phyloP scores from a whole-genome alignment of 2,797 vertebrate genomes.

The Sebastiscus albofasciatus region DNA sequence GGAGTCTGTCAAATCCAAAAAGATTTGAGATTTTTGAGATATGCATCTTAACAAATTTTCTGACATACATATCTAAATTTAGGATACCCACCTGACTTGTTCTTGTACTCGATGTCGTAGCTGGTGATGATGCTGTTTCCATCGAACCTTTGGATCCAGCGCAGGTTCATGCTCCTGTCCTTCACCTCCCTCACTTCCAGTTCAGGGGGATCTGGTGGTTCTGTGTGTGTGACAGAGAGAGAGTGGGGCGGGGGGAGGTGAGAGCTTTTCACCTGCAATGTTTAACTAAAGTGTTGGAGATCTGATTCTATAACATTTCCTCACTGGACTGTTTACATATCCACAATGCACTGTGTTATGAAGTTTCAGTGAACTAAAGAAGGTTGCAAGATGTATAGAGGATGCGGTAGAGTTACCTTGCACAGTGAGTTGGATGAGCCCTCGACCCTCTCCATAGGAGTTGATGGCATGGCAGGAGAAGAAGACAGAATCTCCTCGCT shows the following conservation, averaged over 20 bases:
- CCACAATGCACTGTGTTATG: not conserved
- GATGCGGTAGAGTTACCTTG: constrained; percentile 84
- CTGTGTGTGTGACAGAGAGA: constrained; percentile 67
- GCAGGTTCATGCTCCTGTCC: constrained; percentile 96
- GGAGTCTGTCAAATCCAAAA: constrained; percentile 83
- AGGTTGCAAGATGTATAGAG: not conserved
- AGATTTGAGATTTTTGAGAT: not conserved
- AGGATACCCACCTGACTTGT: constrained; percentile 89
- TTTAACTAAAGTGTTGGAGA: not conserved
- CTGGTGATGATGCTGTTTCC: constrained; percentile 99
- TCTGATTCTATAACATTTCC: not conserved
- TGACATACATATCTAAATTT: not conserved
- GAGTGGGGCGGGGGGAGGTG: not conserved
- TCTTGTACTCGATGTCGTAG: constrained; percentile 99
- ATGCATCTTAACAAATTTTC: not conserved
- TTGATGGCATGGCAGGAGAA: constrained; percentile 99
- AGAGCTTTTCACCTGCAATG: not conserved
- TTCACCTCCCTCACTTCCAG: constrained; percentile 97
- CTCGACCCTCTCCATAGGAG: constrained; percentile 96
- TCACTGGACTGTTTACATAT: not conserved
- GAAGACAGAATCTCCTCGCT: constrained; percentile 97
- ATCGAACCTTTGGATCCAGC: constrained; percentile 97
- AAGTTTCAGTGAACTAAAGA: not conserved
- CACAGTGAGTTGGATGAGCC: constrained; percentile 97
- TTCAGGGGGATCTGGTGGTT: constrained; percentile 96